A percentile compares a stretch with the other conserved stretches of the same genome.
Conservation (phyloP, 2,113 vertebrate species). For the Morone chrysops region DNA sequence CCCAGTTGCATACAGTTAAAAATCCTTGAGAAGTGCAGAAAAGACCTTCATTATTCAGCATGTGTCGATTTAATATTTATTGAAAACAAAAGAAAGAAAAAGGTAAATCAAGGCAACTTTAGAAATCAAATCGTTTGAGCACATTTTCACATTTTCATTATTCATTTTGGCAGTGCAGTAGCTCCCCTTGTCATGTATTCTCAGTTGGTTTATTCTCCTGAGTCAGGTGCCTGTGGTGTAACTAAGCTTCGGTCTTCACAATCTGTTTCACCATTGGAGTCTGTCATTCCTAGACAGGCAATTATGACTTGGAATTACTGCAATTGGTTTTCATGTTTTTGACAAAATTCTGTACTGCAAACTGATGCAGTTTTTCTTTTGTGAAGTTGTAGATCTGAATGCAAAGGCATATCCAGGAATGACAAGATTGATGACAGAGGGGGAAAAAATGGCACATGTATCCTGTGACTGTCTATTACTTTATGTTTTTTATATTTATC, state of each 20-base stretch:
- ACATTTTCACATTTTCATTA: background rate
- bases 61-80: background rate
- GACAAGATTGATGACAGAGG: no score
- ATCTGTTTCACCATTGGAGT: slow-evolving; percentile 37
- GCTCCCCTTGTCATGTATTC: slow-evolving; percentile 10
- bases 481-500: background rate
- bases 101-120: background rate
- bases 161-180: slow-evolving; percentile 2
- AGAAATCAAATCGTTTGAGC: background rate
- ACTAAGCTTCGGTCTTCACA: slow-evolving; percentile 30
- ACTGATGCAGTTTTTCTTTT: background rate
- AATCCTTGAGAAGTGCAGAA: background rate
- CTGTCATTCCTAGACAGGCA: slow-evolving; percentile 20
- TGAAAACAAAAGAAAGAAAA: background rate
- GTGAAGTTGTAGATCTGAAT: slow-evolving; percentile 7
- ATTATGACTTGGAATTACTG: slow-evolving; percentile 29
- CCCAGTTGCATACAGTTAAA: background rate
- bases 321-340: slow-evolving; percentile 16
- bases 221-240: slow-evolving; percentile 33
- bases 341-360: background rate
- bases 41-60: background rate
- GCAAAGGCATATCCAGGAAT: background rate
- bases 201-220: slow-evolving; percentile 22
- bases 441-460: background rate
- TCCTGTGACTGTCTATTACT: background rate